Evolutionary conservation across 1,140 invertebrate species (phyloP).

Genomic region (Drosophila chauvacae): DNA sequence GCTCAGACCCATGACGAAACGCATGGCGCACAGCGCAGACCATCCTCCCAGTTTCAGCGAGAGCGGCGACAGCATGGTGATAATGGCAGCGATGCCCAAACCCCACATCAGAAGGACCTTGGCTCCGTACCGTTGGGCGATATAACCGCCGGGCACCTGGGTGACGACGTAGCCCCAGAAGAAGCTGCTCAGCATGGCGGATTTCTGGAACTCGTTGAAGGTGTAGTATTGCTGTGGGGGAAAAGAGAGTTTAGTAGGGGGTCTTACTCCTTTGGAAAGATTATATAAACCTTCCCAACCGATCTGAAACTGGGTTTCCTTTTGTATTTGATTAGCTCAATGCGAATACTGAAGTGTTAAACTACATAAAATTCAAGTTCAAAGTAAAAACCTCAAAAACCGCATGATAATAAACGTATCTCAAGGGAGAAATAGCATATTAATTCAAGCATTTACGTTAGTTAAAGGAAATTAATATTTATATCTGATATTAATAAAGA

Average conservation of each 20-base stretch:
- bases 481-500: neutral
- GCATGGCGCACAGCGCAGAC: constrained; percentile 85
- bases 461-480: neutral
- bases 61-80: constrained; percentile 85
- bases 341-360: neutral
- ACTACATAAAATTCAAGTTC: constrained; percentile 9
- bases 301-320: neutral
- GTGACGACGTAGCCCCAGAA: constrained; percentile 85
- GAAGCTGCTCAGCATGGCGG: constrained; percentile 87
- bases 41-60: constrained; percentile 85
- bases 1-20: constrained; percentile 90
- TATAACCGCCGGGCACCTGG: constrained; percentile 75
- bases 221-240: constrained; percentile 32
- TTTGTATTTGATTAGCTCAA: neutral
- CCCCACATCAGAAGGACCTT: constrained; percentile 84
- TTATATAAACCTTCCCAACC: too few species aligned
- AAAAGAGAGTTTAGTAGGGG: neutral
- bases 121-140: constrained; percentile 86
- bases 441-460: neutral
- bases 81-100: constrained; percentile 79
- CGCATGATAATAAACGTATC: neutral
- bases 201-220: constrained; percentile 49
- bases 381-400: constrained; percentile 16
- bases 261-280: neutral
- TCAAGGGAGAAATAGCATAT: neutral